phyloP scores from a whole-genome alignment of 2,888 invertebrate species.

The Harpalus rubripes region DNA sequence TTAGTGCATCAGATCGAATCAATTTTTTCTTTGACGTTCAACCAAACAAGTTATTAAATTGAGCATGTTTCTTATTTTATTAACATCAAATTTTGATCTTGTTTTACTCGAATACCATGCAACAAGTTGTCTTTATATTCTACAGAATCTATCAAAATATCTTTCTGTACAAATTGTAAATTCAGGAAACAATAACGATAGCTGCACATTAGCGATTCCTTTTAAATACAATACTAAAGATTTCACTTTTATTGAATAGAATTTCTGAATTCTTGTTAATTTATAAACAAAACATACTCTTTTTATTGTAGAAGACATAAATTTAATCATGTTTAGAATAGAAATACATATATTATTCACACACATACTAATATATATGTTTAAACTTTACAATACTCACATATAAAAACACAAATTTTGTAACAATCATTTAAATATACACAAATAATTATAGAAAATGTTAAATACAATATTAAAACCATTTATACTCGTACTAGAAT shows the following conservation, averaged over 20 bases:
- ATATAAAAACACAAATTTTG: too few relatives aligned
- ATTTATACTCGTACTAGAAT: too few relatives aligned
- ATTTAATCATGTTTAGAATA: neutral
- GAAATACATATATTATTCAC: neutral
- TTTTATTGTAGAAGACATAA: neutral
- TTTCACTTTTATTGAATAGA: slow-evolving; percentile 22
- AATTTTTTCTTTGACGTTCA: slow-evolving; percentile 36
- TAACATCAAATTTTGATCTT: slow-evolving; percentile 20
- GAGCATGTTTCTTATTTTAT: slow-evolving; percentile 26
- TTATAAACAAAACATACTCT: slow-evolving; percentile 7
- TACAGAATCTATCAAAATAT: neutral
- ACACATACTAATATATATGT: neutral
- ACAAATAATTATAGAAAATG: too few relatives aligned
- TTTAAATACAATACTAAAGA: neutral
- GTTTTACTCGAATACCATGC: neutral
- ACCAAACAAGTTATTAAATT: slow-evolving; percentile 2
- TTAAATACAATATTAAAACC: too few relatives aligned
- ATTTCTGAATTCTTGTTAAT: neutral
- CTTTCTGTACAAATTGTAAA: neutral
- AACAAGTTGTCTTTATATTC: slow-evolving; percentile 11
- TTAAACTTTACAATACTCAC: too few relatives aligned
- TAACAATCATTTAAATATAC: too few relatives aligned
- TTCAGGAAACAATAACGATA: neutral
- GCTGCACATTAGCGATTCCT: neutral
- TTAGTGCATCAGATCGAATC: slow-evolving; percentile 6